Conservation (phyloP, 2,797 vertebrate species). For the Characodon lateralis region DNA sequence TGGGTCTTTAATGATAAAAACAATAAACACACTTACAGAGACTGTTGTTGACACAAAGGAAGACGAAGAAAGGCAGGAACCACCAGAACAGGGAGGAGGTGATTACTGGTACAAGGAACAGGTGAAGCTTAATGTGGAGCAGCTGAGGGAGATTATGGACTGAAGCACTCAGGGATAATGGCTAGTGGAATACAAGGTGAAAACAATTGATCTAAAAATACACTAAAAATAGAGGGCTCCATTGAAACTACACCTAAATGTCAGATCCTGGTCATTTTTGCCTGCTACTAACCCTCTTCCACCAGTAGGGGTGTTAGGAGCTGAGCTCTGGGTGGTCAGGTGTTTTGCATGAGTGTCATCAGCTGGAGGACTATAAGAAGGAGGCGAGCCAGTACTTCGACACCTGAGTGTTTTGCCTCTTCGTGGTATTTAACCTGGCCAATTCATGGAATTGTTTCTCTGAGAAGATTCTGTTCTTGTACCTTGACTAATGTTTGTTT, state of each 20-base stretch:
- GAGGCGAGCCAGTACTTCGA: too few relatives aligned
- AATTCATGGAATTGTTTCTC: too few relatives aligned
- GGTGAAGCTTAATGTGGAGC: not conserved
- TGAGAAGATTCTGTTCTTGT: too few relatives aligned
- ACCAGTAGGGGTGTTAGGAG: too few relatives aligned
- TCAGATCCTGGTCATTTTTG: too few relatives aligned
- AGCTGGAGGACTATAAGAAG: too few relatives aligned
- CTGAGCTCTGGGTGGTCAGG: too few relatives aligned
- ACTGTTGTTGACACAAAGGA: not conserved
- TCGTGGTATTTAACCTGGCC: too few relatives aligned
- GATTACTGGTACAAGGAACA: not conserved
- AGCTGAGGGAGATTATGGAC: not conserved
- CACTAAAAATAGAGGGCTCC: not conserved
- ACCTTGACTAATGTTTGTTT: too few relatives aligned
- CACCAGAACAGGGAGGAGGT: not conserved
- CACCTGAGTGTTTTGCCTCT: too few relatives aligned
- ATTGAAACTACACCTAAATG: not conserved
- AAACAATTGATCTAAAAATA: not conserved
- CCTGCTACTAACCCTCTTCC: too few relatives aligned
- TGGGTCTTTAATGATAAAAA: not conserved
- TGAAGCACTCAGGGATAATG: not conserved
- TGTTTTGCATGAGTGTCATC: too few relatives aligned
- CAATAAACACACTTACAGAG: not conserved
- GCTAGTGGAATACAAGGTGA: not conserved
- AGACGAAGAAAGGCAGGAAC: not conserved